Evolutionary conservation across 2,888 invertebrate genomes (phyloP).

Genomic region (Rutpela maculata): DNA sequence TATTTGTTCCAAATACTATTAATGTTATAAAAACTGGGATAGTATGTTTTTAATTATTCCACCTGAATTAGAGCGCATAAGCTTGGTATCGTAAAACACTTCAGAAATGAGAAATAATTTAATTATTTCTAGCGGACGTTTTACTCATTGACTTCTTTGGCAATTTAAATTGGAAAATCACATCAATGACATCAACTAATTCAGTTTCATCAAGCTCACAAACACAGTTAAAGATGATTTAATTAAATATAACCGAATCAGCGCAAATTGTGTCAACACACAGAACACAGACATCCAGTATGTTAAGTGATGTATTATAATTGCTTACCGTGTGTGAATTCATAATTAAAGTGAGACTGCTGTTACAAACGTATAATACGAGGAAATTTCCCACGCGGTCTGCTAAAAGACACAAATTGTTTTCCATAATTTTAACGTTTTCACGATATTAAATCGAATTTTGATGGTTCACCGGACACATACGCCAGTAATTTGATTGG

Average conservation of each 20-base stretch:
- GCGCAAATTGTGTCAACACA: slow-evolving; percentile 36
- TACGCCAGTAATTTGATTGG: slow-evolving; percentile 7
- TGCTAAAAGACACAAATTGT: neutral
- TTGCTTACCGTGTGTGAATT: slow-evolving; percentile 34
- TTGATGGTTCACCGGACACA: slow-evolving; percentile 3
- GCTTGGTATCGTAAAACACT: neutral
- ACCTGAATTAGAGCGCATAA: no score
- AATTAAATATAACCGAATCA: slow-evolving; percentile 38
- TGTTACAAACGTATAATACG: neutral
- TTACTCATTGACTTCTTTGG: slow-evolving; percentile 22
- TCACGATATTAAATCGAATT: neutral
- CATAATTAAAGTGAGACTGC: slow-evolving; percentile 30
- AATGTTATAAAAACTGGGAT: no score
- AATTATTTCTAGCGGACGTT: neutral
- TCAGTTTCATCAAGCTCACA: slow-evolving; percentile 32
- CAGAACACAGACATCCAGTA: slow-evolving; percentile 12
- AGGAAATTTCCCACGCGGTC: neutral
- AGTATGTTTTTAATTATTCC: no score
- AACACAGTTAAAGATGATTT: slow-evolving; percentile 34
- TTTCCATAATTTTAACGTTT: slow-evolving; percentile 2
- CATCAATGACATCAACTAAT: slow-evolving; percentile 20
- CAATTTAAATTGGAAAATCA: slow-evolving; percentile 17
- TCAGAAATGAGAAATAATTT: slow-evolving; percentile 22
- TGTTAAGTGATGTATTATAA: slow-evolving; percentile 37
- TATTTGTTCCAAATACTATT: no score